A percentile compares a stretch with the other conserved stretches of the same genome.
These are phyloP conservation scores for Heliconius ismenius DNA, from an alignment of 2,888 invertebrate species.

Conservation along the genomic window DNA sequence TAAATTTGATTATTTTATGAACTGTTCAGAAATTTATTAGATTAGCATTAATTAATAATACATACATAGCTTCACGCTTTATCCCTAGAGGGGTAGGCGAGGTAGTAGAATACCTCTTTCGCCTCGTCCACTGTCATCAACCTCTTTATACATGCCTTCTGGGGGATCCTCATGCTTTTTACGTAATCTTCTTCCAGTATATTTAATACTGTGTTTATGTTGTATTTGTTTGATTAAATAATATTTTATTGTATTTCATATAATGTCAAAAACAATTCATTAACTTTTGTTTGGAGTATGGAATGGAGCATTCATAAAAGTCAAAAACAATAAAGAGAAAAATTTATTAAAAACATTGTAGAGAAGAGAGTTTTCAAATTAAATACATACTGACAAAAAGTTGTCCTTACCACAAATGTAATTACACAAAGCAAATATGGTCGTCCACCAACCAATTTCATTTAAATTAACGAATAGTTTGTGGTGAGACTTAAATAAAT, in stretches of 20 bases:
- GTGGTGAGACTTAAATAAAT: slow-evolving; percentile 11
- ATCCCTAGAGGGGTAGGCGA: no score
- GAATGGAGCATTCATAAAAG: background rate
- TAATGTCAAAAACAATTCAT: background rate
- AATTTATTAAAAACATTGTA: background rate
- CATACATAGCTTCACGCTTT: no score
- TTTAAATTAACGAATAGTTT: slow-evolving; percentile 24
- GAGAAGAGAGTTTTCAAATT: slow-evolving; percentile 25
- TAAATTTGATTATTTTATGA: background rate
- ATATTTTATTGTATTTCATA: background rate
- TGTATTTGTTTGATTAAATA: no score
- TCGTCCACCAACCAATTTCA: background rate
- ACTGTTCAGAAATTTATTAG: background rate
- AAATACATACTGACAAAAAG: slow-evolving; percentile 24
- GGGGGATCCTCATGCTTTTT: no score
- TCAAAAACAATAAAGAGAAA: background rate
- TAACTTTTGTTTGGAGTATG: background rate
- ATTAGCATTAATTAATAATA: background rate
- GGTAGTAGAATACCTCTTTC: no score
- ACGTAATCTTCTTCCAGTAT: no score
- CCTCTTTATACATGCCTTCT: no score
- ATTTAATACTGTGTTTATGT: no score
- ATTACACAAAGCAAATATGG: slow-evolving; percentile 23
- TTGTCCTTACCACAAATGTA: slow-evolving; percentile 14
- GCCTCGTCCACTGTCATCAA: no score